Base-by-base conservation (phyloP, 2,113 vertebrate species). In the Mellivora capensis region DNA sequence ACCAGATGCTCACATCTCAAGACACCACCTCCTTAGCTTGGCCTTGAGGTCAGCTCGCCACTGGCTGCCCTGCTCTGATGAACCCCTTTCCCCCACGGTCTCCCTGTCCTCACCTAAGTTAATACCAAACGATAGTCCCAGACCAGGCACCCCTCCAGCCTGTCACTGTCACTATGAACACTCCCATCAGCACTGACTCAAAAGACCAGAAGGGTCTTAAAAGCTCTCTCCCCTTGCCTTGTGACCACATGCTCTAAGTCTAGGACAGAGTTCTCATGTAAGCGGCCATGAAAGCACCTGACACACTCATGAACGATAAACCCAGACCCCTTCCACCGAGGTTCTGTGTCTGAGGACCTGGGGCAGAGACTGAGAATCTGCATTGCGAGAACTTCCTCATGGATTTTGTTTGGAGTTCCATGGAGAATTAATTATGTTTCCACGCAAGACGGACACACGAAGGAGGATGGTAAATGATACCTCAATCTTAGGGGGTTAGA, bases 81-180 rank as follows among this genome's bases (percentile, higher is more conserved):
- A 0, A 8, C 7, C 21, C 23, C 72, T 39, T 21, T 71, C 34
- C 42, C n/a, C 39, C 12, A 29, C 0, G 0, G 21, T 27, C 74
- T 74, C 77, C 57, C 82, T n/a, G 17, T 14, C 49, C 14, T 42
- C 29, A 44, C 61, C 59, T 31, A 74, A 42, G 21, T 5, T 21
- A 80, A 37, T 4, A 62, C 12, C 29, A 34, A 76, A 29, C 39
- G 4, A 1, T 1, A 25, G 59, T 37, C 27, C 13, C 12, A 39
- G 37, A 37, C 92, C 59, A 21, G n/a, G 27, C 3, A 20, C 61
- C 39, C 20, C 25, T n/a, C 29, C 42, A 62, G 44, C 49, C 23
- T 12, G 2, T 1, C 18, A 15, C 67, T 2, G 11, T 44, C 27
- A 42, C 37, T 20, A 2, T 0, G 3, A 87, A 57, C 13, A 44